Percentiles rank a stretch among this genome's conserved stretches.
Evolutionary conservation across 2,888 invertebrate genomes (phyloP).

Genomic region (Epinotia nisella): DNA sequence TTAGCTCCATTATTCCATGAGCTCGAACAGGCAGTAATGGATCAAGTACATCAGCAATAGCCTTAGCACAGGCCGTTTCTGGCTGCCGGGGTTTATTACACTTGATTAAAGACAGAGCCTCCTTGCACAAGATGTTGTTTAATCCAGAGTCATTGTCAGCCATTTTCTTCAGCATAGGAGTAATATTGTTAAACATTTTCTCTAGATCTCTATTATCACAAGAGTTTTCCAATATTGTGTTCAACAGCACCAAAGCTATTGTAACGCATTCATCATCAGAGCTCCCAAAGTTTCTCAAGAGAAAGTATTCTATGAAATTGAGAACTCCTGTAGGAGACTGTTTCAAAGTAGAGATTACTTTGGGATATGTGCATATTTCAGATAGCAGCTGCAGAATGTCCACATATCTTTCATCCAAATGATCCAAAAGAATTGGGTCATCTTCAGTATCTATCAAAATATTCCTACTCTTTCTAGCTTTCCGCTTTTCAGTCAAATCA

Average conservation of each 20-base stretch:
- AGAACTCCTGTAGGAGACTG: conserved; percentile 74
- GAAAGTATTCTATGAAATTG: conserved; percentile 77
- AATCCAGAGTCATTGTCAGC: conserved; percentile 56
- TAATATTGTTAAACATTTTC: conserved; percentile 60
- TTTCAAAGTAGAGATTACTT: conserved; percentile 73
- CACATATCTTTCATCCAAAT: conserved; percentile 71
- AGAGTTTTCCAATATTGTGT: conserved; percentile 69
- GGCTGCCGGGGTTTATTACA: conserved; percentile 53
- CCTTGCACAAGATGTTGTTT: conserved; percentile 68
- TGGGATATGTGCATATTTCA: conserved; percentile 76
- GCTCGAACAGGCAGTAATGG: conserved; percentile 91
- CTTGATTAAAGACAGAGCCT: conserved; percentile 65
- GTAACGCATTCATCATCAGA: conserved; percentile 71
- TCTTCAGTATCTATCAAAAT: conserved; percentile 69
- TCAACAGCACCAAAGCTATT: conserved; percentile 73
- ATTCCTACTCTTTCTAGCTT: conserved; percentile 57
- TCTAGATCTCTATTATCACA: conserved; percentile 54
- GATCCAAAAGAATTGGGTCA: conserved; percentile 62
- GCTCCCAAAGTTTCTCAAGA: conserved; percentile 58
- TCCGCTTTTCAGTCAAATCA: conserved; percentile 59
- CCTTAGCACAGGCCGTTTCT: conserved; percentile 83
- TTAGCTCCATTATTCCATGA: conserved; percentile 90
- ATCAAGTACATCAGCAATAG: conserved; percentile 88
- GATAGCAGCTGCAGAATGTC: conserved; percentile 80
- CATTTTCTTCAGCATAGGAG: conserved; percentile 63